phyloP scores from a whole-genome alignment of 2,113 vertebrate species.

The Hassar affinis region DNA sequence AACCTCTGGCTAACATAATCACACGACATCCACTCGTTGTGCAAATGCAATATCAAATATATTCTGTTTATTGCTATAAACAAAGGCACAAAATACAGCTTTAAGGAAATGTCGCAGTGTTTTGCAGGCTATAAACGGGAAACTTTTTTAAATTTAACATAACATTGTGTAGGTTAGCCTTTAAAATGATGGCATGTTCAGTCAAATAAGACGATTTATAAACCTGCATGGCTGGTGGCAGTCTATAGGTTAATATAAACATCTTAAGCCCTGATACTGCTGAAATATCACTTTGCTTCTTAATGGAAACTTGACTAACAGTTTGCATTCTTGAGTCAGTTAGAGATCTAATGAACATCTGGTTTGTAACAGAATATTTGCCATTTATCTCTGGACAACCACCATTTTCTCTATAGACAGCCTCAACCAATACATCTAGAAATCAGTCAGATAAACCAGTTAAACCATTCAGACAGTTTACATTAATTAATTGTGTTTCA shows the following conservation, averaged over 20 bases:
- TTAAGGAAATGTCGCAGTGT: constrained; percentile 31
- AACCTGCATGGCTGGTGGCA: neutral
- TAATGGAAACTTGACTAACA: neutral
- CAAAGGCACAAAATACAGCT: constrained; percentile 59
- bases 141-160: constrained; percentile 24
- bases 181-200: neutral
- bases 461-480: neutral
- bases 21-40: neutral
- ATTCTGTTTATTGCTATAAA: constrained; percentile 62
- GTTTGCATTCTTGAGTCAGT: neutral
- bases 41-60: neutral
- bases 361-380: neutral
- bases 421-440: neutral
- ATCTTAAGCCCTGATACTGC: neutral
- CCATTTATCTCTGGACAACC: neutral
- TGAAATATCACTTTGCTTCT: neutral
- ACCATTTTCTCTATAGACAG: neutral
- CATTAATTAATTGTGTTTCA: neutral
- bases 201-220: neutral
- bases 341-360: neutral
- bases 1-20: neutral
- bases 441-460: neutral
- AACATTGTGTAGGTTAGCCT: neutral
- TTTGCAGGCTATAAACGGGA: constrained; percentile 26
- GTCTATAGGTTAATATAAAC: neutral